Base-by-base conservation (phyloP, 23 tunicate species). In the Ciona savignyi region DNA sequence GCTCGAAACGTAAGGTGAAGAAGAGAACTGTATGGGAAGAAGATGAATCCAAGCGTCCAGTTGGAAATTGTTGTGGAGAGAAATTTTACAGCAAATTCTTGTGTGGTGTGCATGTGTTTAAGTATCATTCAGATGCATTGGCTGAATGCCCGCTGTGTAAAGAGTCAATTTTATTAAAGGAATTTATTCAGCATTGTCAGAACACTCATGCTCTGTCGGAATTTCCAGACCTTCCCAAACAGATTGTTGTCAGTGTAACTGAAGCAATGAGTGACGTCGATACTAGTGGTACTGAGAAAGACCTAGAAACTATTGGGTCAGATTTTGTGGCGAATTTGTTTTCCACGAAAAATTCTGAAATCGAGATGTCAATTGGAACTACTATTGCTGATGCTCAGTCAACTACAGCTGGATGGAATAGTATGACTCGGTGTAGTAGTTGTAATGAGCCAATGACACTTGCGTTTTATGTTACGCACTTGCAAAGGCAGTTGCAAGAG, bases 401-500 rank as follows among this genome's bases (percentile, higher is more conserved):
- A 6, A 6, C 15, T 6, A 42, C 11, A 15, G 56, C 56, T 6
- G 56, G 56, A 6, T 42, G 56, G 56, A 15, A 42, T 6, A 9
- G 15, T 9, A 42, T 6, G 15, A 42, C 56, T 6, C 11, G 15
- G 15, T 42, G 56, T 42, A 15, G 56, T 6, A 42, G 11, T 15
- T 42, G 56, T 15, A 42, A 42, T 9, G 11, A 42, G 15, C 15
- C 56, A 6, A 42, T 42, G 56, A 42, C 56, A 42, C 15, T 42
- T 6, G 56, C 56, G 9, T 42, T 42, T 42, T 82, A 82, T 72
- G 33, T 82, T 0, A 67, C 68, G 32, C 87, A 82, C 74, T 61
- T 82, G 71, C 65, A 82, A 20, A 35, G 42, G 4, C 87, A 82
- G 63, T 33, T 49, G 19, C n/a, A 66, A 3, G 19, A 3, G 0